Conservation (phyloP, 2,797 vertebrate species). For the Gouania willdenowi region DNA sequence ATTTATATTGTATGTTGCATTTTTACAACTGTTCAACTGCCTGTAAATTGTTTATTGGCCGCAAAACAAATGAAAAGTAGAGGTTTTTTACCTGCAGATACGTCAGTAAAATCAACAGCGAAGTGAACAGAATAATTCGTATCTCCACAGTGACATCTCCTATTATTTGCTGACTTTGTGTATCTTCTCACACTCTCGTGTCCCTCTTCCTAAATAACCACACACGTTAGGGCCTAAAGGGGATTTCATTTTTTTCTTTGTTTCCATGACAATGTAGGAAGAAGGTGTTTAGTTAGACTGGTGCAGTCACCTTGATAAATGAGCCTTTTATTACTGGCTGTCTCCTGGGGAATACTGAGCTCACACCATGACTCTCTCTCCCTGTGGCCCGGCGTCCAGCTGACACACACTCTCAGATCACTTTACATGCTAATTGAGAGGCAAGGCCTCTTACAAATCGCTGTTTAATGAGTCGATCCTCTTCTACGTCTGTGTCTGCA, state of each 20-base stretch:
- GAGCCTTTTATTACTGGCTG: constrained; percentile 48
- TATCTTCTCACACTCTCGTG: not conserved
- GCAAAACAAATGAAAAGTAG: no score
- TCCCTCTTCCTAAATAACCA: constrained; percentile 37
- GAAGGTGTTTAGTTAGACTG: constrained; percentile 50
- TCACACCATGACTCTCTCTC: constrained; percentile 13
- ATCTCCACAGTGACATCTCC: no score
- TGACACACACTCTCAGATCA: constrained; percentile 43
- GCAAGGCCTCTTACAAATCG: constrained; percentile 57
- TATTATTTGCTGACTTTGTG: no score
- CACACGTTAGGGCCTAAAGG: constrained; percentile 31
- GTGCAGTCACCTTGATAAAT: constrained; percentile 70
- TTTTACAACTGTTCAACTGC: no score
- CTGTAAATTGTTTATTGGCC: no score
- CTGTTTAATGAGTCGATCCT: constrained; percentile 35
- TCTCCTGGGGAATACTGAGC: constrained; percentile 55
- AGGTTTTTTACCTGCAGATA: no score
- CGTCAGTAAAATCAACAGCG: no score
- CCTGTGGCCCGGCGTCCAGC: constrained; percentile 33
- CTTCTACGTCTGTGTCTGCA: constrained; percentile 10
- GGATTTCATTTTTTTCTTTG: constrained; percentile 52
- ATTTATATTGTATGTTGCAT: no score
- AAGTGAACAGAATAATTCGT: no score
- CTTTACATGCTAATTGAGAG: constrained; percentile 66
- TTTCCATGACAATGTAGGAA: constrained; percentile 54